A percentile compares a stretch with the other conserved stretches of the same genome.
These are phyloP conservation scores for Xestia c-nigrum DNA, from an alignment of 2,888 invertebrate genomes.

Conservation along the genomic window DNA sequence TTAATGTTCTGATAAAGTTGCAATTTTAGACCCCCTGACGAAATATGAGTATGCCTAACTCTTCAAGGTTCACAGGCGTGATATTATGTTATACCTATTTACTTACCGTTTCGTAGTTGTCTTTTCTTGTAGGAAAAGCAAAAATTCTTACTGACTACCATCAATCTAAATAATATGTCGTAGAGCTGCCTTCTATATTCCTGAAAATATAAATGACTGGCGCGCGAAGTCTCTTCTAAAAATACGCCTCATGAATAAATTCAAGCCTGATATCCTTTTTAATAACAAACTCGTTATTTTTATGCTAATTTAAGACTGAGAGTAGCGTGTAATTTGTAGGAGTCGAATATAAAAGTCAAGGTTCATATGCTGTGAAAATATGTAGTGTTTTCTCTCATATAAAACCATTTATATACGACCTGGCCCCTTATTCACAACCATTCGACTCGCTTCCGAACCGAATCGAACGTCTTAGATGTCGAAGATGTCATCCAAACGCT, in stretches of 20 bases:
- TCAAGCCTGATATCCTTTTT: constrained; percentile 52
- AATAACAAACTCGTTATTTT: constrained; percentile 62
- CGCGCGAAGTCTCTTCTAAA: constrained; percentile 32
- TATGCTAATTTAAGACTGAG: constrained; percentile 57
- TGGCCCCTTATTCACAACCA: no score
- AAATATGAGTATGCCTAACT: no score
- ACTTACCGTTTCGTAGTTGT: background rate
- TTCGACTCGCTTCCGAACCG: no score
- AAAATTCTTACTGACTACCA: background rate
- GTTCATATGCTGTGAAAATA: constrained; percentile 11
- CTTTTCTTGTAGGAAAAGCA: background rate
- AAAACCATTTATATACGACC: background rate
- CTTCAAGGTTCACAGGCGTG: no score
- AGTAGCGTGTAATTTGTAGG: constrained; percentile 48
- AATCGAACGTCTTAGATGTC: no score
- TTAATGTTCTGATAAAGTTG: no score
- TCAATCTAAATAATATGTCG: constrained; percentile 35
- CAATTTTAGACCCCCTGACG: no score
- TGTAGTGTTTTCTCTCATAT: background rate
- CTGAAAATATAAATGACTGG: constrained; percentile 22
- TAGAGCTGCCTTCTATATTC: background rate
- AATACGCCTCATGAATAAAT: constrained; percentile 56
- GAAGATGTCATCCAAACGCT: no score
- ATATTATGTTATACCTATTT: no score
- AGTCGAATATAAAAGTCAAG: constrained; percentile 28